Percentiles rank a stretch among this genome's conserved stretches.
Conservation (phyloP, 2,113 vertebrate species). For the Pristiophorus japonicus region DNA sequence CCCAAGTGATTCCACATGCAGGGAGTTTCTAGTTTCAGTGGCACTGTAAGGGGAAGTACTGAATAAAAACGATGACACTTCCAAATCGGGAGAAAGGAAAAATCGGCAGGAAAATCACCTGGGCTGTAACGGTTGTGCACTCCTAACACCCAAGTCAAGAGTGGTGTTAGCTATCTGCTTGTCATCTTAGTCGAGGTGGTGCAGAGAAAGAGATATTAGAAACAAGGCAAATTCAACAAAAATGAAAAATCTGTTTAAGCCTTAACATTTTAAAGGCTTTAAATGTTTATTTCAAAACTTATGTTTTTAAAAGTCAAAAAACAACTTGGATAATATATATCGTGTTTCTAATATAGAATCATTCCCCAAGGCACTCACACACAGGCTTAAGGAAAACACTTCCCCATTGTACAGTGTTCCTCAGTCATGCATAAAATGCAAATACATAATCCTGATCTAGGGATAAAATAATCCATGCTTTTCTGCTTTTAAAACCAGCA, state of each 20-base stretch:
- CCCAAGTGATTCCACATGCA: too few relatives aligned
- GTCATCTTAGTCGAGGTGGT: neutral
- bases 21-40: neutral
- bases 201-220: neutral
- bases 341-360: neutral
- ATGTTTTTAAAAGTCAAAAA: too few relatives aligned
- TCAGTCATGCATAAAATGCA: constrained; percentile 10
- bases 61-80: neutral
- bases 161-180: neutral
- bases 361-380: neutral
- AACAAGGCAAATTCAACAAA: neutral
- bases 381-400: neutral
- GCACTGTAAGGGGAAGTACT: neutral
- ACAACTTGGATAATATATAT: neutral
- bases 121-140: neutral
- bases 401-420: neutral
- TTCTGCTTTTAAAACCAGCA: neutral
- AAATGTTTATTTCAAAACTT: neutral
- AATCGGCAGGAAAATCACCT: neutral
- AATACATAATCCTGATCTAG: neutral
- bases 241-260: neutral
- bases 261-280: neutral
- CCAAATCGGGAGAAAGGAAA: neutral
- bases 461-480: neutral
- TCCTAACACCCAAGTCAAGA: neutral